A percentile compares a stretch with the other conserved stretches of the same genome.
These are phyloP conservation scores for Nicator chloris DNA, from an alignment of 2,113 vertebrate species.

Conservation along the genomic window DNA sequence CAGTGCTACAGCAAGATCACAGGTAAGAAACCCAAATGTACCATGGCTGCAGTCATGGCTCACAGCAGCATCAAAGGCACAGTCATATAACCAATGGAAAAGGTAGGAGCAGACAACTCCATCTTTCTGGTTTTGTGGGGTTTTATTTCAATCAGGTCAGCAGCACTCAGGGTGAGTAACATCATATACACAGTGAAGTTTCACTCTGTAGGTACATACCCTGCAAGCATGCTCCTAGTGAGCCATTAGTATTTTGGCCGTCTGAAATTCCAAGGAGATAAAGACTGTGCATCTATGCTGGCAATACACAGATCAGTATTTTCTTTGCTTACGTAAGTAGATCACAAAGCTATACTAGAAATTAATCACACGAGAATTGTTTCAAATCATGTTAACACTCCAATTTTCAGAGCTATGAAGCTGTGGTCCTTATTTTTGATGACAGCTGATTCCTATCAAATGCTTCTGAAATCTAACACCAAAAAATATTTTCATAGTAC, in stretches of 20 bases:
- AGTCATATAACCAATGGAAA: neutral
- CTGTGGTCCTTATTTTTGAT: neutral
- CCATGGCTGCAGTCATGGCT: rapidly evolving
- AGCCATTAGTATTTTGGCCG: neutral
- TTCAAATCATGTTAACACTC: neutral
- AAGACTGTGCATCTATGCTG: neutral
- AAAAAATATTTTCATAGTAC: neutral
- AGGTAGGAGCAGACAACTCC: neutral
- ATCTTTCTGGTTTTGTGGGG: neutral
- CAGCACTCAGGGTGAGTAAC: neutral
- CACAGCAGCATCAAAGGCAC: neutral
- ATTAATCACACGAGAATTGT: neutral
- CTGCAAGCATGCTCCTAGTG: neutral
- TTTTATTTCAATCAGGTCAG: neutral
- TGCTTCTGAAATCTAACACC: neutral
- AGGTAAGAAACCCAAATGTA: neutral
- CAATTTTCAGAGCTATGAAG: neutral
- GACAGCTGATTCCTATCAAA: neutral
- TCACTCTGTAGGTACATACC: neutral
- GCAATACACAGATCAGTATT: neutral
- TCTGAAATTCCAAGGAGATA: neutral
- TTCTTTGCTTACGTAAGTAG: neutral
- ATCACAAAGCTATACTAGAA: neutral
- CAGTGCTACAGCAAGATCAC: neutral
- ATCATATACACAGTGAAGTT: neutral